Conservation (phyloP, 2,113 vertebrate species). For the Rhegmatorhina hoffmannsi region DNA sequence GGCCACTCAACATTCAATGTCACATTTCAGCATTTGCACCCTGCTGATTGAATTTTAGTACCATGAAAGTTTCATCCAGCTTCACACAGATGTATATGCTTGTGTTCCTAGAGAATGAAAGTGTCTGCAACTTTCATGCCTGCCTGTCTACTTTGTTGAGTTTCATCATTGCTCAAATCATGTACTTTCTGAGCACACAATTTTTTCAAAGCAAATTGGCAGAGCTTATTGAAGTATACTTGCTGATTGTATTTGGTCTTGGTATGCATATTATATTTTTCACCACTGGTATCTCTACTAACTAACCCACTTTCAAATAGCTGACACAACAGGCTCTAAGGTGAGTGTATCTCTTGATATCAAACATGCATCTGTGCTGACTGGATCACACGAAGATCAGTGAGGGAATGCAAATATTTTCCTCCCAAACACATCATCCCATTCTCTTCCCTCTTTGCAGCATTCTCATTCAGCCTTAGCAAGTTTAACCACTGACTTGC, state of each 20-base stretch:
- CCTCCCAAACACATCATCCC: background rate
- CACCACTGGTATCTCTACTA: background rate
- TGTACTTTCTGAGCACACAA: background rate
- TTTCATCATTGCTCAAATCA: background rate
- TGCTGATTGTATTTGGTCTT: background rate
- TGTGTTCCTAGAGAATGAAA: background rate
- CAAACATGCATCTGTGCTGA: background rate
- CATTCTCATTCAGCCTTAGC: background rate
- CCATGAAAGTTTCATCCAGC: background rate
- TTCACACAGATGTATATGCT: background rate
- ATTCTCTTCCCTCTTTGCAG: background rate
- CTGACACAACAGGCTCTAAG: background rate
- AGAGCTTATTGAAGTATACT: background rate
- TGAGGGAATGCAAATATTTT: background rate
- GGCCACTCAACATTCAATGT: background rate
- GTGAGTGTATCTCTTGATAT: background rate
- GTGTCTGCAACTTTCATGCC: background rate
- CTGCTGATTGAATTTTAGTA: background rate
- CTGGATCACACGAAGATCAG: background rate
- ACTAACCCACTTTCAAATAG: background rate
- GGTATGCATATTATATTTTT: background rate
- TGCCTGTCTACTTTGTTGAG: background rate
- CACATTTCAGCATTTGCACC: background rate
- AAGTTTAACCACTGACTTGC: background rate
- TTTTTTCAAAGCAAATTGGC: background rate